Conservation (phyloP, 2,888 invertebrate species). For the Creontiades dilutus region DNA sequence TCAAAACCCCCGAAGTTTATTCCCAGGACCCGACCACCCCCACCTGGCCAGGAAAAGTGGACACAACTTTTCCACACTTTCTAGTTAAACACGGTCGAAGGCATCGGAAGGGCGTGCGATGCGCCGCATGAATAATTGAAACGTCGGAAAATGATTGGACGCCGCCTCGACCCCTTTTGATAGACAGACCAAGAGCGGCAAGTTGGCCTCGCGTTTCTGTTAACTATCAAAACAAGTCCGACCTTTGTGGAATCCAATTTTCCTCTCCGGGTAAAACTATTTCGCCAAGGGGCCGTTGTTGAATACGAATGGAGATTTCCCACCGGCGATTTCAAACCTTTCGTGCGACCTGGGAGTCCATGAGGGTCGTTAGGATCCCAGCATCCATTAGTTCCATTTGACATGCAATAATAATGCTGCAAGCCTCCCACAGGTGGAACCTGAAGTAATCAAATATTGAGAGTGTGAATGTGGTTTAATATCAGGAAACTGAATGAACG, state of each 20-base stretch:
- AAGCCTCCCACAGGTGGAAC: too few species aligned
- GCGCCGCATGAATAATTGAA: constrained; percentile 32
- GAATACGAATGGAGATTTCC: constrained; percentile 25
- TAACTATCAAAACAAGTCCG: constrained; percentile 32
- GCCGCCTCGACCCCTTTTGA: background rate
- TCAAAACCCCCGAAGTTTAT: constrained; percentile 7
- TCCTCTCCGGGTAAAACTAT: constrained; percentile 17
- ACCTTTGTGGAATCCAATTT: constrained; percentile 33
- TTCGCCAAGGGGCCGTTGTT: background rate
- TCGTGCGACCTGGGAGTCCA: background rate
- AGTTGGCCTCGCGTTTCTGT: background rate
- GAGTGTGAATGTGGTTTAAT: too few species aligned
- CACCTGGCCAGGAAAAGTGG: background rate
- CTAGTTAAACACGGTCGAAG: background rate
- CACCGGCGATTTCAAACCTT: constrained; percentile 20
- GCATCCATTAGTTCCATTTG: constrained; percentile 18
- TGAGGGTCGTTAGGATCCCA: background rate
- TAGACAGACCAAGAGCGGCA: background rate
- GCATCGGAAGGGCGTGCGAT: background rate
- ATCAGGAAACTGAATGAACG: too few species aligned
- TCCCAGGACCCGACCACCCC: background rate
- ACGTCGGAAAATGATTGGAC: background rate
- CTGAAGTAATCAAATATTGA: too few species aligned
- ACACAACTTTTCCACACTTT: constrained; percentile 24
- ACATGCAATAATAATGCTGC: background rate